phyloP scores from a whole-genome alignment of 2,888 invertebrate species.

The Hedya salicella region DNA sequence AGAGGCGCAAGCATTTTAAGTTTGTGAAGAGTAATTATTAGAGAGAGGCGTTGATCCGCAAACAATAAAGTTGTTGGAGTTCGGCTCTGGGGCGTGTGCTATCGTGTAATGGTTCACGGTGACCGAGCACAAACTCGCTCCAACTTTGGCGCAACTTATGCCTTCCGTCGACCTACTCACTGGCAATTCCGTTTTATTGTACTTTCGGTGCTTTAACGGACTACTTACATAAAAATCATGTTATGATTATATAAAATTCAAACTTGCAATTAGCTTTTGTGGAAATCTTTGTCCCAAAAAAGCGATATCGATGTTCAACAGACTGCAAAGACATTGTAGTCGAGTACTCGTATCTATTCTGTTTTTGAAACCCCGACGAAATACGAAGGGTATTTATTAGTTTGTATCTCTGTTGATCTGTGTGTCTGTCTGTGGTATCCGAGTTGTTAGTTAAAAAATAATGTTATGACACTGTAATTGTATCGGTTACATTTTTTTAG shows the following conservation, averaged over 20 bases:
- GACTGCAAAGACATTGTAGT: too few species aligned
- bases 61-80: conserved; percentile 73
- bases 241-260: conserved; percentile 5
- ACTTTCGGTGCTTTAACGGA: conserved; percentile 28
- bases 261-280: background rate
- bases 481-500: too few species aligned
- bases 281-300: too few species aligned
- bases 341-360: too few species aligned
- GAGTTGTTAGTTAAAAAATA: too few species aligned
- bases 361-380: too few species aligned
- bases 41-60: conserved; percentile 57
- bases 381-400: too few species aligned
- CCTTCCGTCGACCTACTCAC: conserved; percentile 57
- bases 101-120: conserved; percentile 72
- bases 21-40: conserved; percentile 64
- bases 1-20: conserved; percentile 52
- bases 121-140: conserved; percentile 70
- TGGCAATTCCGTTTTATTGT: conserved; percentile 55
- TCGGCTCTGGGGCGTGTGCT: conserved; percentile 61
- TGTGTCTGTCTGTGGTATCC: too few species aligned
- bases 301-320: too few species aligned
- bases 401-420: too few species aligned
- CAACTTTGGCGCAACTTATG: conserved; percentile 67
- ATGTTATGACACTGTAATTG: too few species aligned
- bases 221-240: conserved; percentile 22